Evolutionary conservation across 1,140 invertebrate species (phyloP).

Genomic region (Drosophila ambigua): DNA sequence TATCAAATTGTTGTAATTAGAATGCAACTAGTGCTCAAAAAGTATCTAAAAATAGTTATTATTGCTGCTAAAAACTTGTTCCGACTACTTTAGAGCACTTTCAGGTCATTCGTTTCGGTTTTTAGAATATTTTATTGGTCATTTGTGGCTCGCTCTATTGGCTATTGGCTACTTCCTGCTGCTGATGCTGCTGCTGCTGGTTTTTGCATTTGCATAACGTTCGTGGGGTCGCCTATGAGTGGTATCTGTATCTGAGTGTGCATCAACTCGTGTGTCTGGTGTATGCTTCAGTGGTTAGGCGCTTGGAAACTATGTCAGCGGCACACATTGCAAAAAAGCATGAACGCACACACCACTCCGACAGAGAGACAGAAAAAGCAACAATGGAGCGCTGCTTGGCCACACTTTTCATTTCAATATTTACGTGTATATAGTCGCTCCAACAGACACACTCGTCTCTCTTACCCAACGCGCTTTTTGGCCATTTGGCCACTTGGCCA

Average conservation of each 20-base stretch:
- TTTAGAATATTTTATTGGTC: conserved; percentile 38
- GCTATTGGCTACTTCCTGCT: conserved; percentile 44
- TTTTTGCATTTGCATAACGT: conserved; percentile 51
- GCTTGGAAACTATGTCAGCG: conserved; percentile 66
- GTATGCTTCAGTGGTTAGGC: conserved; percentile 44
- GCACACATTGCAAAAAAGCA: conserved; percentile 65
- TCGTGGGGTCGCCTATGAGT: neutral
- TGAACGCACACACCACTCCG: conserved; percentile 27
- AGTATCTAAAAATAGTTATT: too few relatives aligned
- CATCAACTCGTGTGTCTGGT: neutral
- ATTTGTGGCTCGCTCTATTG: conserved; percentile 4
- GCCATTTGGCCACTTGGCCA: conserved; percentile 42
- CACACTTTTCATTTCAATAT: conserved; percentile 74
- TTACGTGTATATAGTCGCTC: conserved; percentile 23
- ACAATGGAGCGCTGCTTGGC: conserved; percentile 43
- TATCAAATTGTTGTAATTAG: conserved; percentile 1
- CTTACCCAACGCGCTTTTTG: conserved; percentile 60
- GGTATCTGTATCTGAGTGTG: conserved; percentile 31
- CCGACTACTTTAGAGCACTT: too few relatives aligned
- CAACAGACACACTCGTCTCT: conserved; percentile 31
- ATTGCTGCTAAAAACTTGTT: conserved; percentile 11
- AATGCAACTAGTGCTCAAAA: too few relatives aligned
- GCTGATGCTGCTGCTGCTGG: conserved; percentile 40
- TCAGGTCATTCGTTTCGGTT: conserved; percentile 43
- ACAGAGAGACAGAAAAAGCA: conserved; percentile 28